Evolutionary conservation across 1,140 invertebrate genomes (phyloP).

Genomic region (Pogonomyrmex californicus): DNA sequence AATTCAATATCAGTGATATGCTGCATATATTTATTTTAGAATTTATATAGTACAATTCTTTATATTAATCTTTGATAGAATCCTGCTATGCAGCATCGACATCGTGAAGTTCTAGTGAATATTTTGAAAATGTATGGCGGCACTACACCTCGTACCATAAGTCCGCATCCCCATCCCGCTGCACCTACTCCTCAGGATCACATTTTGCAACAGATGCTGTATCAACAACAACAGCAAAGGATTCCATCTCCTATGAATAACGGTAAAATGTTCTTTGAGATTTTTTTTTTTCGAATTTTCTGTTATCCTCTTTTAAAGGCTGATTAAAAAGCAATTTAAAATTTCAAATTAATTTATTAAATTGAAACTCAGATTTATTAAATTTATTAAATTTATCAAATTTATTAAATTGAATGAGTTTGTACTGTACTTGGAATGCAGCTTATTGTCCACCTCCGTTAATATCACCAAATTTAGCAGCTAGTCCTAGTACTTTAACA

Average conservation of each 20-base stretch:
- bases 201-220: conserved; percentile 84
- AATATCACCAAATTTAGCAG: conserved; percentile 89
- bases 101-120: conserved; percentile 91
- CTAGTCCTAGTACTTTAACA: conserved; percentile 89
- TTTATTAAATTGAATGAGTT: conserved; percentile 54
- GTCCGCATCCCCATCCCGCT: conserved; percentile 85
- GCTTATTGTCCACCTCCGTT: conserved; percentile 87
- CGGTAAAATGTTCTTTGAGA: conserved; percentile 77
- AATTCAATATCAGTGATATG: neutral
- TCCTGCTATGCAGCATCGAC: conserved; percentile 90
- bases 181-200: conserved; percentile 83
- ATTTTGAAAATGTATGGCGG: conserved; percentile 89
- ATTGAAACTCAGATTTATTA: conserved; percentile 3
- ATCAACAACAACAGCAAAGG: conserved; percentile 84
- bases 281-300: neutral
- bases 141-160: conserved; percentile 86
- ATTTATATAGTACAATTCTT: conserved; percentile 41
- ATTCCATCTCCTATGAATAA: conserved; percentile 87
- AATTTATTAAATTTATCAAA: no score
- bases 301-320: neutral
- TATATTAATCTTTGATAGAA: conserved; percentile 84
- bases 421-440: conserved; percentile 85
- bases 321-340: neutral
- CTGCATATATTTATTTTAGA: neutral
- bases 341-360: conserved; percentile 21